Base-by-base conservation (phyloP, 1,140 invertebrate species). In the Pomphorhynchus laevis region DNA sequence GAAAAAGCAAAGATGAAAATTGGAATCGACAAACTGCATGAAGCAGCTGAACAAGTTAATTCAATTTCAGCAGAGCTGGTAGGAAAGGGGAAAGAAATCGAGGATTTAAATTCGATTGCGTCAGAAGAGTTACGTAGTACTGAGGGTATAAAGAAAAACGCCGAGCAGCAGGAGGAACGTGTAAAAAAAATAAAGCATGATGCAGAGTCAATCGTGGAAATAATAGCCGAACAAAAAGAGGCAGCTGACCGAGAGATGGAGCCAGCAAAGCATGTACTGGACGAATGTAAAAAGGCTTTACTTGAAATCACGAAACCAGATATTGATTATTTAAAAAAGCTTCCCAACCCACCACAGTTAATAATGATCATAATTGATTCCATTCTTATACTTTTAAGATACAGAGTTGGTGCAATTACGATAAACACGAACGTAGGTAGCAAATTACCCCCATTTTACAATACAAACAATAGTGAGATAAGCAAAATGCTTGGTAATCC, bases 281-380 rank as follows among this genome's bases (percentile, higher is more conserved):
- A 79, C 55, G 79, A 84, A 62, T 80, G 80, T 1, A 79, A 89
- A 60, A 68, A 72, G 34, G 80, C 80, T 4, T 60, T 91, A 5
- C 86, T 89, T 49, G 91, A 80, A 0, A 89, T 91, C 39, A 84
- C 84, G 56, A 77, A 75, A 37, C 74, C 77, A 3, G 80, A 89
- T 54, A 91, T 91, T 49, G 76, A 80, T 8, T 86, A 79, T 11
- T 77, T 89, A 0, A 64, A 80, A 47, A 89, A 86, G 59, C 56
- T 91, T 20, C 79, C 76, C 9, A 63, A 77, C 47, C 80, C 82
- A 1, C 82, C 82, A 4, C 77, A 86, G 61, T 61, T 91, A 0
- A 89, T 91, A 47, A 86, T 86, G 79, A 65, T 79, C 46, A 86
- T 91, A 45, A 89, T 91, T 80, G 82, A 89, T 50, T 79, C 74